These are phyloP conservation scores for Eulemur coronatus DNA, from an alignment of 2,797 vertebrate genomes.

Conservation along the genomic window DNA sequence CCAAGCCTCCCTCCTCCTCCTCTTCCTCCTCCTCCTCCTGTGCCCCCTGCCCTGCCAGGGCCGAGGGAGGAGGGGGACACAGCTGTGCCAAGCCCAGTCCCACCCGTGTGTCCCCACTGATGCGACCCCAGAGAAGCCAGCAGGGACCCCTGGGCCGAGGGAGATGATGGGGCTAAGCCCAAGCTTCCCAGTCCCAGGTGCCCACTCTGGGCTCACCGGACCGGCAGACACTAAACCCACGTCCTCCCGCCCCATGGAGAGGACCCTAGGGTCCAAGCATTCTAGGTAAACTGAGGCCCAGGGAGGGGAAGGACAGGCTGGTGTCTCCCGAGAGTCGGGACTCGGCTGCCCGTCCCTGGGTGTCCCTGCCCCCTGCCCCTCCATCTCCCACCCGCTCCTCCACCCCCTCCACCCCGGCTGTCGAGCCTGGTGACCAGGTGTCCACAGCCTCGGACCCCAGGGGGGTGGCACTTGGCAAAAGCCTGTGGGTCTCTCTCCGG, in stretches of 20 bases:
- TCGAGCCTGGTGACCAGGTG: not conserved
- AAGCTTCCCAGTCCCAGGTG: not conserved
- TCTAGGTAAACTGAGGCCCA: not conserved
- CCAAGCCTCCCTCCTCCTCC: not conserved
- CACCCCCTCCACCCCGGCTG: not conserved
- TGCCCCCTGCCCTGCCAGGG: not conserved
- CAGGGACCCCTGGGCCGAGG: not conserved
- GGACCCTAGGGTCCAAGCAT: accelerated
- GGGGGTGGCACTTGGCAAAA: accelerated
- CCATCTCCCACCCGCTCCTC: not conserved
- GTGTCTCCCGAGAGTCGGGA: not conserved
- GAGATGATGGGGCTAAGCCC: not conserved
- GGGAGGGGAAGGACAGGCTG: not conserved
- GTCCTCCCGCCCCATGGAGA: not conserved
- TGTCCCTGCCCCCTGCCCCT: too few relatives aligned
- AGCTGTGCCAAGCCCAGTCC: not conserved
- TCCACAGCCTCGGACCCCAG: not conserved
- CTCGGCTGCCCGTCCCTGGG: too few relatives aligned
- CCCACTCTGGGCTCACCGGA: not conserved
- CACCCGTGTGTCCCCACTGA: accelerated
- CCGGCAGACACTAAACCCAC: too few relatives aligned
- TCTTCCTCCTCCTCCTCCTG: not conserved
- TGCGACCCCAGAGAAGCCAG: not conserved
- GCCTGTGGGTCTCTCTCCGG: not conserved
- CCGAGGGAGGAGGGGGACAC: not conserved